phyloP scores from a whole-genome alignment of 2,113 vertebrate species.

The Prolemur simus region DNA sequence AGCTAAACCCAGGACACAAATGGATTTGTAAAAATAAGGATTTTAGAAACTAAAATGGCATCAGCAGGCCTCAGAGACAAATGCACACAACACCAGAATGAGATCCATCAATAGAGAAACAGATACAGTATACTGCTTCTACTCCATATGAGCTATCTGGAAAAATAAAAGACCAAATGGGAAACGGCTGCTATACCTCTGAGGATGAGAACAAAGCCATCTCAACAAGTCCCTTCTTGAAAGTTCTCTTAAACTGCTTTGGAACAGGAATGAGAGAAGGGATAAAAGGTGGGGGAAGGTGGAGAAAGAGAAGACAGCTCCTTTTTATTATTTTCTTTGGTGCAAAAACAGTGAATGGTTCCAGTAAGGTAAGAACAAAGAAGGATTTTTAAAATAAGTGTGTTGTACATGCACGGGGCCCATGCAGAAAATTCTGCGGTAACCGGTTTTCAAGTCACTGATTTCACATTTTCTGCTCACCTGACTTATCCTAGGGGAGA shows the following conservation, averaged over 20 bases:
- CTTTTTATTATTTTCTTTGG: not conserved
- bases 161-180: not conserved
- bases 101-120: not conserved
- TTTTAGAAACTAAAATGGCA: conserved; percentile 70
- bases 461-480: conserved; percentile 10
- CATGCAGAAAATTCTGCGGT: not conserved
- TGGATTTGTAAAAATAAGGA: conserved; percentile 73
- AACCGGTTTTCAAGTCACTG: conserved; percentile 12
- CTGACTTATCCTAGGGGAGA: not conserved
- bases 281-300: not conserved
- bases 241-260: not conserved
- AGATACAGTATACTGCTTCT: not conserved
- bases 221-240: not conserved
- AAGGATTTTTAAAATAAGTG: not conserved
- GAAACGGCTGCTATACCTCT: not conserved
- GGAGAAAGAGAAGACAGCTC: not conserved
- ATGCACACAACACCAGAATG: not conserved
- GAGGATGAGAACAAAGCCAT: not conserved
- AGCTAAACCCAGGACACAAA: conserved; percentile 72
- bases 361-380: not conserved
- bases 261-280: not conserved
- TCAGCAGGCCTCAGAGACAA: conserved; percentile 56
- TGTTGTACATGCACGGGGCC: not conserved
- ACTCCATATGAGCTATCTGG: not conserved
- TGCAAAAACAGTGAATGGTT: conserved; percentile 23